A percentile compares a stretch with the other conserved stretches of the same genome.
phyloP scores from a whole-genome alignment of 1,140 invertebrate genomes.

The Caerostris extrusa region DNA sequence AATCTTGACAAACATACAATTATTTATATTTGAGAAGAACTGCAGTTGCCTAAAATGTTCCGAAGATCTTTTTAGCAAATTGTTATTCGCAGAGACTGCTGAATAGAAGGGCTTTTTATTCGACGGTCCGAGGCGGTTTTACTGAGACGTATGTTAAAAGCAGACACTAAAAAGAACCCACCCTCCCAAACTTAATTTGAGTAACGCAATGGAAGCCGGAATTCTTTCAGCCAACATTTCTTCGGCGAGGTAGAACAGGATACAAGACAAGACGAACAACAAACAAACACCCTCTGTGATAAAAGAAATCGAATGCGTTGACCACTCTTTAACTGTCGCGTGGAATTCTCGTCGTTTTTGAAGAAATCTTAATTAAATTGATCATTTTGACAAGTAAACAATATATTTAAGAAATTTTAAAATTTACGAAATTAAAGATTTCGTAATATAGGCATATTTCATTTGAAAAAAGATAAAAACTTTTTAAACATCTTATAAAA shows the following conservation, averaged over 20 bases:
- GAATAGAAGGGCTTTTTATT: background rate
- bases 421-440: too few relatives aligned
- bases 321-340: conserved; percentile 36
- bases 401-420: too few relatives aligned
- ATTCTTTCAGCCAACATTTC: background rate
- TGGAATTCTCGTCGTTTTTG: background rate
- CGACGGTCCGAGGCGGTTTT: background rate
- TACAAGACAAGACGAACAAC: background rate
- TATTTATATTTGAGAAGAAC: too few relatives aligned
- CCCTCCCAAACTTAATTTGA: background rate
- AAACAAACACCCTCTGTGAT: conserved; percentile 5
- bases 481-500: too few relatives aligned
- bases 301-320: background rate
- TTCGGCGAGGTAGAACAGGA: background rate
- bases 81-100: too few relatives aligned
- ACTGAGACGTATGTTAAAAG: background rate
- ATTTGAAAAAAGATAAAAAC: too few relatives aligned
- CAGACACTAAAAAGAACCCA: background rate
- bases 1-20: too few relatives aligned
- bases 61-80: too few relatives aligned
- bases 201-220: background rate
- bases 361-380: too few relatives aligned
- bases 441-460: too few relatives aligned
- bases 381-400: too few relatives aligned
- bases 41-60: too few relatives aligned